These are phyloP conservation scores for Neotoxoptera formosana DNA, from an alignment of 1,140 invertebrate genomes.

Conservation along the genomic window DNA sequence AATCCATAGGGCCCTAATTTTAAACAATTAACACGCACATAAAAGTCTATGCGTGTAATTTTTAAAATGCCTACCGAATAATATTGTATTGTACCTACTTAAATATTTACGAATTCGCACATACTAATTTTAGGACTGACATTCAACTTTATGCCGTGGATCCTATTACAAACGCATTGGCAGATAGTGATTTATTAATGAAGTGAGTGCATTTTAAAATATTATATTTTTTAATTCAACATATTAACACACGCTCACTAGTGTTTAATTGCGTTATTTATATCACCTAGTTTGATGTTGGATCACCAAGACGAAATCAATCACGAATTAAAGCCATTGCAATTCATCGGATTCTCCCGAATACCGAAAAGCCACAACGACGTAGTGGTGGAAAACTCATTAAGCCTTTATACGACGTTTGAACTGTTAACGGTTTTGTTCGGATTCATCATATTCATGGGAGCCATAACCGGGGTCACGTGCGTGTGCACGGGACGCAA, in stretches of 20 bases:
- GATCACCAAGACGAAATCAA: slow-evolving; percentile 34
- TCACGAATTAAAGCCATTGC: neutral
- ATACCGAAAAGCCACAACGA: slow-evolving; percentile 20
- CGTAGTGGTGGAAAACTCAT: slow-evolving; percentile 35
- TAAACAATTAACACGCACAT: no score
- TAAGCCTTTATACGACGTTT: slow-evolving; percentile 39
- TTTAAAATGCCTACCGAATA: neutral
- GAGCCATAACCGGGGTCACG: slow-evolving; percentile 77
- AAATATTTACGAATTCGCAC: neutral
- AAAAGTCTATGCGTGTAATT: no score
- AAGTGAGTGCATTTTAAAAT: slow-evolving; percentile 60
- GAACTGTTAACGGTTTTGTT: slow-evolving; percentile 64
- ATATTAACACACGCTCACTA: neutral
- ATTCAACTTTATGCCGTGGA: slow-evolving; percentile 85
- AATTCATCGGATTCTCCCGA: slow-evolving; percentile 43
- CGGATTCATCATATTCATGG: slow-evolving; percentile 79
- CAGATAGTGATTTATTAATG: slow-evolving; percentile 77
- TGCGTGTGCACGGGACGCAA: slow-evolving; percentile 68
- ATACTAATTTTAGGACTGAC: slow-evolving; percentile 74
- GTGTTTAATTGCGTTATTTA: neutral
- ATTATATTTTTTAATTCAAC: neutral
- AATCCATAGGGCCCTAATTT: neutral
- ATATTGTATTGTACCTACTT: neutral
- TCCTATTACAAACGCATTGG: slow-evolving; percentile 77
- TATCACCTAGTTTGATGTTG: slow-evolving; percentile 18